Evolutionary conservation across 2,888 invertebrate genomes (phyloP).

Genomic region (Cabera pusaria): DNA sequence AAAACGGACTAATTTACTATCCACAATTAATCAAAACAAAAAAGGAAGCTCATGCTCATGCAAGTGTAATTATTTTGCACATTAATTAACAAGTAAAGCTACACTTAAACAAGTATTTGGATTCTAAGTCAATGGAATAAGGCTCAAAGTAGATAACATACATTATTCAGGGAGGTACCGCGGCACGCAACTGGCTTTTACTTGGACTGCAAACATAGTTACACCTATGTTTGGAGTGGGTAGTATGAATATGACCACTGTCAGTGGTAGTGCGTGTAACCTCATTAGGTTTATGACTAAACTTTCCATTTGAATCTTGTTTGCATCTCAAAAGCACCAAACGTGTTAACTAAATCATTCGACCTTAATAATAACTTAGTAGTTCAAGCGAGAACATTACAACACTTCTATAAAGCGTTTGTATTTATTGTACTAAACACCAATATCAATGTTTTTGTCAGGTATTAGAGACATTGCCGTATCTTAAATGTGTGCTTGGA

Average conservation of each 20-base stretch:
- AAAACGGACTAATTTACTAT: constrained; percentile 66
- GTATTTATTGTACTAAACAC: no score
- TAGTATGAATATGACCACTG: constrained; percentile 22
- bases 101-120: constrained; percentile 9
- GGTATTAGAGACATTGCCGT: no score
- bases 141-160: constrained; percentile 41
- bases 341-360: no score
- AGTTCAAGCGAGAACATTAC: no score
- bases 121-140: constrained; percentile 18
- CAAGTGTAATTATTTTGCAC: constrained; percentile 81
- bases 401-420: no score
- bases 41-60: constrained; percentile 78
- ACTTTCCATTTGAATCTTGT: no score
- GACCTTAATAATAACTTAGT: no score
- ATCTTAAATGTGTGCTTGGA: no score
- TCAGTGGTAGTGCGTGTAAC: no score
- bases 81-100: constrained; percentile 66
- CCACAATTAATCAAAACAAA: constrained; percentile 77
- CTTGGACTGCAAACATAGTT: constrained; percentile 17
- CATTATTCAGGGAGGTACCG: constrained; percentile 61
- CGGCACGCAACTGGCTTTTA: constrained; percentile 54
- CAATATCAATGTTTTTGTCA: no score
- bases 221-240: constrained; percentile 12
- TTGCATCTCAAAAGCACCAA: no score
- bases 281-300: no score